Percentiles rank a stretch among this genome's conserved stretches.
Evolutionary conservation across 2,797 vertebrate genomes (phyloP).

Genomic region (Chelonia mydas): DNA sequence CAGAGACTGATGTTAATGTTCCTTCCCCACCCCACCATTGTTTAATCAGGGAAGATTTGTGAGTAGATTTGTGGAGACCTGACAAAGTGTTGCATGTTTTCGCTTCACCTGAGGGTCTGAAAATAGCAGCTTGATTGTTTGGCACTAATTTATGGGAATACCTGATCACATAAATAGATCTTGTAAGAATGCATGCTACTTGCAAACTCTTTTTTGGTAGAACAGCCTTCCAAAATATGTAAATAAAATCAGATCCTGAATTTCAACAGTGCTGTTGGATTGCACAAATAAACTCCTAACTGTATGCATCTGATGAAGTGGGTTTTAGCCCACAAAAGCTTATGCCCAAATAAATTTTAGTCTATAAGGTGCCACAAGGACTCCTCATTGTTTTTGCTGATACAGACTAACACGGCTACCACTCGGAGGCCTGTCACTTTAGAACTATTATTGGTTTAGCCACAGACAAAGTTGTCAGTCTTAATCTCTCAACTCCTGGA

Average conservation of each 20-base stretch:
- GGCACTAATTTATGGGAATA: not conserved
- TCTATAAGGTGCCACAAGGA: too few species aligned
- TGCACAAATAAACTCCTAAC: not conserved
- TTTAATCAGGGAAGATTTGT: not conserved
- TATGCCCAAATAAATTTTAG: too few species aligned
- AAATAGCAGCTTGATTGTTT: not conserved
- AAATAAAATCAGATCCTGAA: not conserved
- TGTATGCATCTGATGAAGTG: too few species aligned
- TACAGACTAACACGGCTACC: too few species aligned
- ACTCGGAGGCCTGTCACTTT: not conserved
- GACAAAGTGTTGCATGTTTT: not conserved
- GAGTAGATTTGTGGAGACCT: not conserved
- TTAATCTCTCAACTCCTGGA: not conserved
- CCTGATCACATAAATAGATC: not conserved
- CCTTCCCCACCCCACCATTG: not conserved
- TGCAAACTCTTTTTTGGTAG: not conserved
- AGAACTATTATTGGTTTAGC: not conserved
- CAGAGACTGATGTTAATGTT: not conserved
- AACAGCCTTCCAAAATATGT: not conserved
- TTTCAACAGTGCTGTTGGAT: not conserved
- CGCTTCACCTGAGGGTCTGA: not conserved
- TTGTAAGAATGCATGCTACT: not conserved
- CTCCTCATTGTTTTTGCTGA: too few species aligned
- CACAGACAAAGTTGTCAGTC: not conserved
- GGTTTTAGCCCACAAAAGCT: too few species aligned